Evolutionary conservation across 2,113 vertebrate genomes (phyloP), one percentile per base, ranked within the genome.

Genomic region (Dendropsophus ebraccatus): DNA sequence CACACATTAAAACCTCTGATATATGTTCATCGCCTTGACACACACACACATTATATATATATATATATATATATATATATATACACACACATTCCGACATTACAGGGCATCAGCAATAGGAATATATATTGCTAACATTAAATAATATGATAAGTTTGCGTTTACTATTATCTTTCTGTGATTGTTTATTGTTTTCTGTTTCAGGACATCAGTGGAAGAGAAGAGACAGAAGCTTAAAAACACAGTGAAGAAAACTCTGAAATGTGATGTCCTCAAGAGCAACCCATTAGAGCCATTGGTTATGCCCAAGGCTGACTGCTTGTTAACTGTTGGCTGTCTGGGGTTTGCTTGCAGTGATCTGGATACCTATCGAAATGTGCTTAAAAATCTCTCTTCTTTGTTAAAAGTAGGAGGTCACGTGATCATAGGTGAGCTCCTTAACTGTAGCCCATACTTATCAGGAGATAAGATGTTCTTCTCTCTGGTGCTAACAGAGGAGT

Each of bases 211-310:
- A 23, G 65, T 84, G 7, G 88, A 85, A 0, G 91, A 93, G 77
- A 89, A 92, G 81, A 92, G 92, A 67, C 89, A 90, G 82, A 93
- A 90, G 35, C 30, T 94, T 45, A 88, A 90, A 45, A 85, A 47
- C 32, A 41, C 67, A 1, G 47, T 94, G 69, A 92, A 79, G 81
- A 88, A 79, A 56, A 89, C 93, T 2, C 88, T 94, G 54, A 93
- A 91, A 76, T 94, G 93, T 12, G 92, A 95, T 0, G 90, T 95
- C 84, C 92, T 89, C 0, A 89, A 90, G 79, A 91, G 90, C 76
- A 93, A 83, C 82, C 93, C 90, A 0, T 85, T 89, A 1, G 88
- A 62, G 0, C 74, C 90, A 0, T 2, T 84, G 13, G 35, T 41
- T 0, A 23, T 93, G 62, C 91, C 87, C 1, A 89, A 21, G 0